Evolutionary conservation across 2,113 vertebrate genomes (phyloP).

Genomic region (Hippocampus abdominalis): DNA sequence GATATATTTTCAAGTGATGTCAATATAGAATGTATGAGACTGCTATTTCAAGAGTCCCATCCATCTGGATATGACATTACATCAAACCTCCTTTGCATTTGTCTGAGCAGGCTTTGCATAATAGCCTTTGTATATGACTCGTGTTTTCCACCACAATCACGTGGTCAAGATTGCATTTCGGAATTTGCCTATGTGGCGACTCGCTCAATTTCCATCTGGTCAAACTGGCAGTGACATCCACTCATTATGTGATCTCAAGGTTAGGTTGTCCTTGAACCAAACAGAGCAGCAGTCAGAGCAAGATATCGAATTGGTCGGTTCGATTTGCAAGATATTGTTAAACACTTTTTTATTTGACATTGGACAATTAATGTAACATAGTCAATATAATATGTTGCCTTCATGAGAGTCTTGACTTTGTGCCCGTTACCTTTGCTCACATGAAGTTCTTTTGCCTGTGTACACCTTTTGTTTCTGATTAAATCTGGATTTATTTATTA

Average conservation of each 20-base stretch:
- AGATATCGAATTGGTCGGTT: background rate
- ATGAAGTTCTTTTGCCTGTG: background rate
- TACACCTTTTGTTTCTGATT: conserved; percentile 1
- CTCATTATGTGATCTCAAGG: background rate
- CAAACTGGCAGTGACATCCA: conserved; percentile 14
- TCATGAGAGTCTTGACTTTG: background rate
- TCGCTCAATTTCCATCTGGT: conserved; percentile 12
- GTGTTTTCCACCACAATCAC: conserved; percentile 43
- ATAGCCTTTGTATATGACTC: conserved; percentile 27
- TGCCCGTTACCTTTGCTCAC: background rate
- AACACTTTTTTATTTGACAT: background rate
- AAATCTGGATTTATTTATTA: background rate
- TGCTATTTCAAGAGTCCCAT: background rate
- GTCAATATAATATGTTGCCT: background rate
- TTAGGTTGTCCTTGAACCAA: background rate
- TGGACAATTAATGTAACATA: background rate
- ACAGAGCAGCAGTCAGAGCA: background rate
- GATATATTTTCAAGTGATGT: background rate
- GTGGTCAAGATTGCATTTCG: conserved; percentile 44
- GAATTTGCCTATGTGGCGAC: conserved; percentile 57
- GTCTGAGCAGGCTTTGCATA: conserved; percentile 56
- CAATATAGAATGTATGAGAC: background rate
- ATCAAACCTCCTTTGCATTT: background rate
- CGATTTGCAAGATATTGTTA: background rate
- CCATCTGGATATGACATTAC: background rate